Conservation (phyloP, 2,888 invertebrate species). For the Spisula subtruncata region DNA sequence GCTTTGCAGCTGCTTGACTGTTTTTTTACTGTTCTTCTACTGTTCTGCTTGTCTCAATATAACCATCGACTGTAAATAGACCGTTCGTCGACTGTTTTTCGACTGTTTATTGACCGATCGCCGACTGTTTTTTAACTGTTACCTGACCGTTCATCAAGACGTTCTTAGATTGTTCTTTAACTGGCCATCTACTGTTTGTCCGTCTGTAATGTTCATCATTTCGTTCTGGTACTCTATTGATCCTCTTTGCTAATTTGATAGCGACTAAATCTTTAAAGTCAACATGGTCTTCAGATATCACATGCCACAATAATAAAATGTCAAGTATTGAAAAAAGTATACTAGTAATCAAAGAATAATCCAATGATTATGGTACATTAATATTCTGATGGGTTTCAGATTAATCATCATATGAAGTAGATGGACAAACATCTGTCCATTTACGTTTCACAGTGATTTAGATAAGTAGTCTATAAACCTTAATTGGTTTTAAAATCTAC, state of each 20-base stretch:
- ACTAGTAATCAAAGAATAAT: background rate
- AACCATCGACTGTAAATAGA: too few relatives aligned
- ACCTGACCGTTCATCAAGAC: too few relatives aligned
- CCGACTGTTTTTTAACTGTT: too few relatives aligned
- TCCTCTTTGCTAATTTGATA: background rate
- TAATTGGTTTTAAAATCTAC: constrained; percentile 5
- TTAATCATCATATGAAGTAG: background rate
- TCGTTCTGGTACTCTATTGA: background rate
- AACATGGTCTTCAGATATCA: background rate
- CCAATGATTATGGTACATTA: background rate
- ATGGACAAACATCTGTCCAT: background rate
- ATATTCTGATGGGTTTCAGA: background rate
- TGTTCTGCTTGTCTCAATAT: too few relatives aligned
- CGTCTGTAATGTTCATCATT: background rate
- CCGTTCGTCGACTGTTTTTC: too few relatives aligned
- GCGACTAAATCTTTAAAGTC: background rate
- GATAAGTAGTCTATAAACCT: background rate
- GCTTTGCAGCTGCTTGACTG: too few relatives aligned
- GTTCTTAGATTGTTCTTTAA: too few relatives aligned
- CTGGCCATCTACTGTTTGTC: too few relatives aligned
- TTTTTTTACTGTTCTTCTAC: too few relatives aligned
- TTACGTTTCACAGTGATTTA: background rate
- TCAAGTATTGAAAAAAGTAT: background rate
- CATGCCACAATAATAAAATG: background rate
- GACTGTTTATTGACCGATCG: too few relatives aligned